Percentiles rank a stretch among this genome's conserved stretches.
phyloP scores from a whole-genome alignment of 2,797 vertebrate genomes.

The Amphiprion clarkii region DNA sequence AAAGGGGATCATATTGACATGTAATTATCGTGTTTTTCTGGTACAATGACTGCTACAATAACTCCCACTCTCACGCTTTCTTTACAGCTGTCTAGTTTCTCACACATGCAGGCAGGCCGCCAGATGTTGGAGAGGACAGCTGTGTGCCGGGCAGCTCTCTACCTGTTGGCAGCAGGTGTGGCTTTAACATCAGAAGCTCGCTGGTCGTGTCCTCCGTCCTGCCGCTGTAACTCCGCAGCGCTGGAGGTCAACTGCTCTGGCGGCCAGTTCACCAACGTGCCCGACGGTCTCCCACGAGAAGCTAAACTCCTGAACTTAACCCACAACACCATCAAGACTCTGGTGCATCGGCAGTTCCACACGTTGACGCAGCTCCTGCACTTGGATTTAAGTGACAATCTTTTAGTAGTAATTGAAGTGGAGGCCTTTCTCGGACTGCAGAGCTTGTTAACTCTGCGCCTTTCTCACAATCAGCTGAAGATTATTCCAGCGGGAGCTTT shows the following conservation, averaged over 20 bases:
- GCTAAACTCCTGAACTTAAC: conserved; percentile 85
- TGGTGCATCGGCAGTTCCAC: conserved; percentile 85
- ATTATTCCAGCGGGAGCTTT: conserved; percentile 87
- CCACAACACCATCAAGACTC: conserved; percentile 84
- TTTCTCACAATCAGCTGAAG: conserved; percentile 87
- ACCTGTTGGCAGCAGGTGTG: conserved; percentile 72
- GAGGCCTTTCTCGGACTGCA: conserved; percentile 87
- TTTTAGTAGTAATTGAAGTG: conserved; percentile 77
- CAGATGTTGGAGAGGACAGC: conserved; percentile 80
- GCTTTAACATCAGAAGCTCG: conserved; percentile 59
- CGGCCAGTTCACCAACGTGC: conserved; percentile 79
- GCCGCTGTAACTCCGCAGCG: conserved; percentile 80
- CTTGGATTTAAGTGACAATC: conserved; percentile 89
- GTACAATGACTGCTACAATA: background rate
- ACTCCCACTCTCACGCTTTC: background rate
- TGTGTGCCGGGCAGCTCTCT: conserved; percentile 75
- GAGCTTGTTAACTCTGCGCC: conserved; percentile 81
- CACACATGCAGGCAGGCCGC: conserved; percentile 66
- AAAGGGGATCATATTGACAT: background rate
- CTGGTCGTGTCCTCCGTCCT: conserved; percentile 82
- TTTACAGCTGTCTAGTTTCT: conserved; percentile 40
- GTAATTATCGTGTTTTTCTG: background rate
- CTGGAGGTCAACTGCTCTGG: conserved; percentile 86
- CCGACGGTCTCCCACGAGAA: conserved; percentile 78
- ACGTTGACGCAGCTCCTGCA: conserved; percentile 82